Percentiles rank a stretch among this genome's conserved stretches.
Conservation (phyloP, 1,140 invertebrate genomes). For the Catajapyx aquilonaris region DNA sequence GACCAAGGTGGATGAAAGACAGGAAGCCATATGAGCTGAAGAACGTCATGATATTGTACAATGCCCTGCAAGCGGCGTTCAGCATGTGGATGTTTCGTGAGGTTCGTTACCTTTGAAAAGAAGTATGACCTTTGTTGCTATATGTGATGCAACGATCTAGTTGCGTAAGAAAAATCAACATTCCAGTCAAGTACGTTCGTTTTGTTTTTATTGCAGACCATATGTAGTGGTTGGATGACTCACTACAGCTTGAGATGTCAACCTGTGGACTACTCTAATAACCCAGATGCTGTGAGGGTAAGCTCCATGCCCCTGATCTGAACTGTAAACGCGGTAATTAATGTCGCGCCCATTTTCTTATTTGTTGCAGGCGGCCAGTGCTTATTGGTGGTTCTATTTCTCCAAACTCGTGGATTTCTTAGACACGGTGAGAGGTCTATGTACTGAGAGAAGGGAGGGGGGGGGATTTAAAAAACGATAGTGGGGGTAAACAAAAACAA, state of each 20-base stretch:
- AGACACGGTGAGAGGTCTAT: slow-evolving; percentile 40
- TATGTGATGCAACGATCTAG: too few relatives aligned
- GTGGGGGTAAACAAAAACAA: not conserved
- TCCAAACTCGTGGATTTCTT: slow-evolving; percentile 72
- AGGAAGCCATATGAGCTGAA: slow-evolving; percentile 56
- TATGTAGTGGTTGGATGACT: slow-evolving; percentile 46
- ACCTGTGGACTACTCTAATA: slow-evolving; percentile 66
- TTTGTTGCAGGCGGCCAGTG: slow-evolving; percentile 38
- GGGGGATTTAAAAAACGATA: not conserved
- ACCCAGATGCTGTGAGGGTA: slow-evolving; percentile 56
- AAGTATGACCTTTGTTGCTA: too few relatives aligned
- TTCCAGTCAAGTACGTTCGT: too few relatives aligned
- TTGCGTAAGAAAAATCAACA: too few relatives aligned
- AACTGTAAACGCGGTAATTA: not conserved
- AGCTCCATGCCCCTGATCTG: slow-evolving; percentile 17
- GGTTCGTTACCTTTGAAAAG: too few relatives aligned
- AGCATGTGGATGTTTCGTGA: slow-evolving; percentile 53
- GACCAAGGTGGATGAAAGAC: slow-evolving; percentile 56
- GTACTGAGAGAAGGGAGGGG: not conserved
- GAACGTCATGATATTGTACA: slow-evolving; percentile 54
- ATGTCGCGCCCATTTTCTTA: slow-evolving; percentile 12
- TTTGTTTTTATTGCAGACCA: slow-evolving; percentile 25
- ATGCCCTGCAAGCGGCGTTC: slow-evolving; percentile 51
- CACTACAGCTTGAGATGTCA: slow-evolving; percentile 71
- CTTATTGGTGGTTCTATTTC: slow-evolving; percentile 71